Evolutionary conservation across 2,113 vertebrate genomes (phyloP), one percentile per base, ranked within the genome.

Genomic region (Tichodroma muraria): DNA sequence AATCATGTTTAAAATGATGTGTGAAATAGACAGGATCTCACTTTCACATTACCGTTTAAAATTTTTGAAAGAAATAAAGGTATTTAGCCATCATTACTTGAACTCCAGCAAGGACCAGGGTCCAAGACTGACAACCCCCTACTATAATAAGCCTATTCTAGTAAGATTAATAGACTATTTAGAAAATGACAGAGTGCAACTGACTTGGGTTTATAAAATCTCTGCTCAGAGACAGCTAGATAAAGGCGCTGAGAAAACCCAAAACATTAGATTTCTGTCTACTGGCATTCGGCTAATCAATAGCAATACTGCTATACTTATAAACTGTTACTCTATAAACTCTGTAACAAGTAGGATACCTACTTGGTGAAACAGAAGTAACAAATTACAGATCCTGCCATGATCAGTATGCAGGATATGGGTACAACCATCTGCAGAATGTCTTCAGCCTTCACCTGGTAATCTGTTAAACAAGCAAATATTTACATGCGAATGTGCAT

Each of bases 351-450:
- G 28, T 15, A 50, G 3, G n/a, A 84, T 42, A 97, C 97, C 27
- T 95, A 98, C 98, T 89, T 97, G 94, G 54, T 54, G 57, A 97
- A 60, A 69, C 96, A 84, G 93, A 95, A 37, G 71, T 98, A 98
- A 95, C 93, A 96, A 40, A 38, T 81, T 3, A 97, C 21, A 6
- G 91, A 92, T 57, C 95, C 8, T 35, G 80, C 68, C 78, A 91
- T 8, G 50, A 98, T 93, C 72, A 96, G 5, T 10, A 95, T 1
- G 56, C 97, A 98, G 88, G 95, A 84, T 54, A 96, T 5, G 21
- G 49, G 63, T 25, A 98, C 64, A 30, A 63, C 93, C 25, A 94
- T 33, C 11, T 71, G 93, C 71, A 97, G 80, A 64, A 54, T 40
- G 44, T 96, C 93, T 52, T 90, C 93, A 72, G 92, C 44, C 44